phyloP scores from a whole-genome alignment of 1,140 invertebrate species.

The Saxidomus purpurata region DNA sequence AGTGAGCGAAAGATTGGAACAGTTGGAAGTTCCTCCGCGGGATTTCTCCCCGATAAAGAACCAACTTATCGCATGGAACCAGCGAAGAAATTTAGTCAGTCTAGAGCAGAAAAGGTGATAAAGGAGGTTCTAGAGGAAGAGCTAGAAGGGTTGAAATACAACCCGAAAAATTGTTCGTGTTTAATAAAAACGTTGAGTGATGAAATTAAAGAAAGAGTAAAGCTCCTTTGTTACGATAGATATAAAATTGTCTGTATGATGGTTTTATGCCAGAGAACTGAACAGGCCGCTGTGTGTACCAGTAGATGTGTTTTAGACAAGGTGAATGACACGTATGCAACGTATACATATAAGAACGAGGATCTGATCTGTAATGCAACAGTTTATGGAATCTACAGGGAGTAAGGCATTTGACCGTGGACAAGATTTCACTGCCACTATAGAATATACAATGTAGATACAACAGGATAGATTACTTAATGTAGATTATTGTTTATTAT shows the following conservation, averaged over 20 bases:
- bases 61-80: slow-evolving; percentile 82
- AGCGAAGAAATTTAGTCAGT: slow-evolving; percentile 61
- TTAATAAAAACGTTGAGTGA: slow-evolving; percentile 78
- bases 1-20: slow-evolving; percentile 24
- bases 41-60: slow-evolving; percentile 86
- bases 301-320: slow-evolving; percentile 83
- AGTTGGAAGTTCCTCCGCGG: neutral
- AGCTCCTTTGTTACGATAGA: slow-evolving; percentile 77
- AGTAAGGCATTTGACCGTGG: slow-evolving; percentile 71
- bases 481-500: too few species aligned
- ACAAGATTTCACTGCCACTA: neutral
- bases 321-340: slow-evolving; percentile 79
- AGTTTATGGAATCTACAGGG: slow-evolving; percentile 83
- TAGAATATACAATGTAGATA: too few species aligned
- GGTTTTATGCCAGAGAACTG: slow-evolving; percentile 77
- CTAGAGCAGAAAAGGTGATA: slow-evolving; percentile 65
- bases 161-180: slow-evolving; percentile 59
- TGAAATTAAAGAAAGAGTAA: slow-evolving; percentile 80
- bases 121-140: slow-evolving; percentile 67
- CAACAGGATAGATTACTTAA: too few species aligned
- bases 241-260: slow-evolving; percentile 83
- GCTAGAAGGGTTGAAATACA: slow-evolving; percentile 69
- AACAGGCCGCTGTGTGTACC: slow-evolving; percentile 76
- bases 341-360: slow-evolving; percentile 79
- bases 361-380: slow-evolving; percentile 82